phyloP scores from a whole-genome alignment of 2,113 vertebrate species.

The Dasypus novemcinctus region DNA sequence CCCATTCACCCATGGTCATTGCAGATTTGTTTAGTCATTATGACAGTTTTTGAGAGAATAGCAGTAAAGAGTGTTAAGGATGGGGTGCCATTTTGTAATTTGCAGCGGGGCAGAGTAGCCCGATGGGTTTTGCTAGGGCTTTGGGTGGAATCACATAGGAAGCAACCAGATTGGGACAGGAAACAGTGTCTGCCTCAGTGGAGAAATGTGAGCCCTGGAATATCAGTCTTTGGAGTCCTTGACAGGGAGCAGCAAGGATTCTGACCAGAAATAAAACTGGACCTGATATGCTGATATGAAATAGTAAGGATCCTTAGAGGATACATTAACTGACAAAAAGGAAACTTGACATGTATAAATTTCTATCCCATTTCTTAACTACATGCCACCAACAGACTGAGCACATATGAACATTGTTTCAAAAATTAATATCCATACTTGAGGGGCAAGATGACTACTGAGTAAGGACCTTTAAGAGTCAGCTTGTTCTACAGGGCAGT shows the following conservation, averaged over 20 bases:
- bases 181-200: neutral
- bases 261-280: neutral
- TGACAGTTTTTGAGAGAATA: neutral
- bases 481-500: too few relatives aligned
- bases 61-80: neutral
- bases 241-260: neutral
- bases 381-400: neutral
- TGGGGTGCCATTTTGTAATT: neutral
- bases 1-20: neutral
- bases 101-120: neutral
- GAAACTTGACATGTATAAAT: neutral
- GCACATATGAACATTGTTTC: conserved; percentile 7
- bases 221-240: neutral
- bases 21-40: neutral
- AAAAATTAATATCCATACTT: conserved; percentile 1
- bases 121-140: neutral
- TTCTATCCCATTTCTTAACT: conserved; percentile 16
- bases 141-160: neutral
- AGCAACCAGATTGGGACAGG: neutral
- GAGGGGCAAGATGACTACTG: too few relatives aligned
- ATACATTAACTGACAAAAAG: neutral
- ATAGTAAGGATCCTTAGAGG: neutral
- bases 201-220: neutral
- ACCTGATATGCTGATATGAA: neutral
- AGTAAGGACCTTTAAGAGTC: too few relatives aligned